Evolutionary conservation across 1,140 invertebrate genomes (phyloP), one percentile per base, ranked within the genome.

Genomic region (Zeugodacus cucurbitae): DNA sequence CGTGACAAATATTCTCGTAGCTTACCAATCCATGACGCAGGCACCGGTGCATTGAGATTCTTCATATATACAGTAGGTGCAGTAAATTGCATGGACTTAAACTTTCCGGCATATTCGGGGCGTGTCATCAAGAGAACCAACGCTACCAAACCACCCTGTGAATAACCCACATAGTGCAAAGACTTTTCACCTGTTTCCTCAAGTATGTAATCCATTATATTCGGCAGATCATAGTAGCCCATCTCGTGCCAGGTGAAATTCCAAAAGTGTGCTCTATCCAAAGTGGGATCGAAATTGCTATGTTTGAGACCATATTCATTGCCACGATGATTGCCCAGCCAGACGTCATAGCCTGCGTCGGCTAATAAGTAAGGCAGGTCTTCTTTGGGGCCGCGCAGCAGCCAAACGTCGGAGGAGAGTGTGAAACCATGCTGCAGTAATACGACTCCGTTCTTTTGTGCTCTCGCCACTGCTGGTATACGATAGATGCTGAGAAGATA

Each of bases 181-280:
- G 95, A 91, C 86, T 91, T 87, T 93, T 91, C 90, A 6, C 92
- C 91, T 0, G 95, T 95, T n/a, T 86, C 59, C 26, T 89, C 86
- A 20, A 95, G 89, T 57, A 95, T 91, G 87, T 95, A 94, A 88
- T 95, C 95, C n/a, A 96, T 94, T 70, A 94, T 93, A 3, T 94
- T 93, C n/a, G 95, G 94, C 26, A 96, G 22, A 91, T 96, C 95
- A 87, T 93, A 94, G 11, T 93, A 89, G 17, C 95, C 95, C n/a
- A 94, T 94, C 93, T 96, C 95, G 89, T 97, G 96, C 92, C 95
- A 97, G 37, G 95, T 96, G 90, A 94, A 94, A 91, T 94, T 92
- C 94, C 95, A 94, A 90, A 94, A 95, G 82, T 74, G 92, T 11
- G 26, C 32, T 44, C 22, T 67, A 48, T 82, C 44, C 20, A 14